Base-by-base conservation (phyloP, 2,888 invertebrate species). In the Andrena hattorfiana region DNA sequence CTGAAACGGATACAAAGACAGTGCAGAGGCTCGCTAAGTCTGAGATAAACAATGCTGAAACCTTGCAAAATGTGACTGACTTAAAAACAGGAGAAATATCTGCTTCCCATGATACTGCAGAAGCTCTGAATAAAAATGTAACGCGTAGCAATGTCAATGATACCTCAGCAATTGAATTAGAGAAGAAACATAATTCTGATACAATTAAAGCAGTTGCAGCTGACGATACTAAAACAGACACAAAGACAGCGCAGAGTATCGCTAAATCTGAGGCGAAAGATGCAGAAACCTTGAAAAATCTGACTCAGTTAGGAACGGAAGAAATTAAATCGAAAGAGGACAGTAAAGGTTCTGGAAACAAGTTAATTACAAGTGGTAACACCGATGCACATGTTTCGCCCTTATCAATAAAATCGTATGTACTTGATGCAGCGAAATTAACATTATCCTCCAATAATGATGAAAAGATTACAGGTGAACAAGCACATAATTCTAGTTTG, bases 381-480 rank as follows among this genome's bases (percentile, higher is more conserved):
- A 67, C 66, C 69, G 23, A 20, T 64, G 49, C 74, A 23, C 66
- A 76, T 63, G 73, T 66, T 73, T 62, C 63, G 64, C 64, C 42
- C 26, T 26, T 48, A 35, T 48, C 51, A 8, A 1, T 23, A n/a
- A 16, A 60, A 60, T 49, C 26, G 30, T 32, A 30, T 54, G 16
- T 28, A 54, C 49, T 63, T 20, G 30, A 64, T 35, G n/a, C 35
- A 30, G 13, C 59, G 16, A 13, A 63, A 49, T n/a, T 30, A 51
- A 23, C 8, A 60, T 26, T 51, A 49, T 0, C 23, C 8, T 28
- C 59, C 2, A n/a, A 1, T 51, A 51, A n/a, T 26, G 26, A 42
- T 35, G 35, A 26, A 28, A 48, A 4, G 35, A 16, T 16, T 42
- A 7, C 10, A 20, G 26, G 1, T 28, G 13, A 35, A n/a, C 1